These are phyloP conservation scores for Parapristionchus giblindavisi DNA, from an alignment of 2,888 invertebrate genomes.

Conservation along the genomic window DNA sequence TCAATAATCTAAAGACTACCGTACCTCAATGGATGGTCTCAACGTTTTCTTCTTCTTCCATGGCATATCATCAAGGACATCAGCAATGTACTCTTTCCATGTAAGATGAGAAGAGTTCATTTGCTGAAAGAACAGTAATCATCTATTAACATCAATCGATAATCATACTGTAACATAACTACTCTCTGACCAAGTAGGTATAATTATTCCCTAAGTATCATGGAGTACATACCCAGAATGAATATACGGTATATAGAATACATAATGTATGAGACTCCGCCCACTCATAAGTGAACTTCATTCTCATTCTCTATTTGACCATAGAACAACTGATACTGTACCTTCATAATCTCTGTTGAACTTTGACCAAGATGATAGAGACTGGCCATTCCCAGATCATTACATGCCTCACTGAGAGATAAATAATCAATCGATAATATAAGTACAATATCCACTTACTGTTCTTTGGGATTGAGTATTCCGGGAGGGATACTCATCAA, in stretches of 20 bases:
- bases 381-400: neutral
- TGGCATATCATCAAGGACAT: neutral
- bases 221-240: no score
- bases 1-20: no score
- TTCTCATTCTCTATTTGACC: neutral
- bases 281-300: neutral
- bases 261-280: neutral
- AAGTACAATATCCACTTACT: neutral
- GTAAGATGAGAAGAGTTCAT: neutral
- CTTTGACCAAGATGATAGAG: constrained; percentile 4
- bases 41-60: constrained; percentile 7
- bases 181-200: no score
- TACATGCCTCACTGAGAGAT: constrained; percentile 16
- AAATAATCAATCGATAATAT: neutral
- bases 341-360: neutral
- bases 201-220: no score
- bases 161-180: no score
- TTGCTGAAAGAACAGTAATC: neutral
- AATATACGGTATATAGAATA: no score
- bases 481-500: neutral
- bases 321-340: neutral
- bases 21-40: neutral
- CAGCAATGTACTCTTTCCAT: neutral
- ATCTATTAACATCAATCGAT: no score
- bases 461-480: neutral